These are phyloP conservation scores for Pomatostomus ruficeps DNA, from an alignment of 2,113 vertebrate species.

Conservation along the genomic window DNA sequence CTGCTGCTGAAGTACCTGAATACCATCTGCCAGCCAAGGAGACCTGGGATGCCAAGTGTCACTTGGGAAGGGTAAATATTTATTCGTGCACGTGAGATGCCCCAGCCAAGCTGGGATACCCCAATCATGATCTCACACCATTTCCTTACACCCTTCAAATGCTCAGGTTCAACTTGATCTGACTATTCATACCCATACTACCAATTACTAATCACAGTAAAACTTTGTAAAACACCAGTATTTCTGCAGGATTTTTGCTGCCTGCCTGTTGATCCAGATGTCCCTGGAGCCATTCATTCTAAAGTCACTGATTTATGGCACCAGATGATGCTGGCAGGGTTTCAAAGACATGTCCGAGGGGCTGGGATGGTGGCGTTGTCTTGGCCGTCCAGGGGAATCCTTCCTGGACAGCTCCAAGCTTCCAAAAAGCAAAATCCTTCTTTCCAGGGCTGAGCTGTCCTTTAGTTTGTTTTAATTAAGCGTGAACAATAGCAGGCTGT, in stretches of 20 bases:
- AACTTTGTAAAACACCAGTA: background rate
- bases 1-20: background rate
- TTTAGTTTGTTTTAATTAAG: background rate
- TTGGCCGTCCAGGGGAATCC: too few species aligned
- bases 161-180: rapidly evolving
- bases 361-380: too few species aligned
- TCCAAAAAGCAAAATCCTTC: background rate
- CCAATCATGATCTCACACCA: rapidly evolving
- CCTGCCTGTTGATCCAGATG: background rate
- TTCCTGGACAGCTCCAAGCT: background rate
- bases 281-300: background rate
- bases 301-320: background rate
- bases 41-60: background rate
- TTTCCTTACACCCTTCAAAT: background rate
- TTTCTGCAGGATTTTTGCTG: background rate
- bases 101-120: background rate
- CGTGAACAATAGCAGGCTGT: background rate
- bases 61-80: background rate
- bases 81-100: rapidly evolving
- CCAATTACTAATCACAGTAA: too few species aligned
- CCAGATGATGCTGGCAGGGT: background rate
- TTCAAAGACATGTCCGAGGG: background rate
- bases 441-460: too few species aligned
- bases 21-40: background rate
- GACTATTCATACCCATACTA: background rate